These are phyloP conservation scores for Parazoanthus darwini DNA, from an alignment of 92 coral and sea anemone genomes.

Conservation along the genomic window DNA sequence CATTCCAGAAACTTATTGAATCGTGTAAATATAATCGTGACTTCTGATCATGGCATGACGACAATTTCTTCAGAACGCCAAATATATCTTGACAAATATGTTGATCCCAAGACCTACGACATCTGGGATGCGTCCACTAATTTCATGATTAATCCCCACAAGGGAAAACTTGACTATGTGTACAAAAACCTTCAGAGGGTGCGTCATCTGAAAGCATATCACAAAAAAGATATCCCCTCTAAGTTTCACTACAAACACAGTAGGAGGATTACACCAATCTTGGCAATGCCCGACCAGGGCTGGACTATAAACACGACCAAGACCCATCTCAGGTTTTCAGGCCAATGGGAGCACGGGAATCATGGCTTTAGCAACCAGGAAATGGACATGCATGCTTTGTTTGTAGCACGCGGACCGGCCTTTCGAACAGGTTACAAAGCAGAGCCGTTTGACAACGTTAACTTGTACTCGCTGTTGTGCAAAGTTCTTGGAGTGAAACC, in stretches of 20 bases:
- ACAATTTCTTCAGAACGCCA: slow-evolving; percentile 66
- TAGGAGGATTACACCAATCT: slow-evolving; percentile 72
- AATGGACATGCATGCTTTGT: slow-evolving; percentile 83
- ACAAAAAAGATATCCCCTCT: slow-evolving; percentile 73
- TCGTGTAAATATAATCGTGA: slow-evolving; percentile 72
- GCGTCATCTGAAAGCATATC: slow-evolving; percentile 69
- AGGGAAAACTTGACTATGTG: slow-evolving; percentile 51
- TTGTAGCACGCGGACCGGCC: slow-evolving; percentile 91
- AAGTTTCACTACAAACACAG: slow-evolving; percentile 60
- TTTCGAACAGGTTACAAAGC: slow-evolving; percentile 71
- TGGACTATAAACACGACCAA: slow-evolving; percentile 77
- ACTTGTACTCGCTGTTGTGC: slow-evolving; percentile 84
- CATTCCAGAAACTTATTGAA: slow-evolving; percentile 50
- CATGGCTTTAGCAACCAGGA: slow-evolving; percentile 67
- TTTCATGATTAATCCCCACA: slow-evolving; percentile 66
- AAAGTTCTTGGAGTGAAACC: slow-evolving; percentile 72
- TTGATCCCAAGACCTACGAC: slow-evolving; percentile 62
- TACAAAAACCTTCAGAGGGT: slow-evolving; percentile 64
- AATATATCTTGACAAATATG: slow-evolving; percentile 63
- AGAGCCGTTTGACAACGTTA: slow-evolving; percentile 61
- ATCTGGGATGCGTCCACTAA: slow-evolving; percentile 88
- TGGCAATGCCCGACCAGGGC: slow-evolving; percentile 74
- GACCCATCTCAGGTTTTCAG: slow-evolving; percentile 13
- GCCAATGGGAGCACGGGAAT: slow-evolving; percentile 46
- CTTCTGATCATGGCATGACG: slow-evolving; percentile 93